Base-by-base conservation (phyloP, 2,888 invertebrate genomes). In the Epirrhoe tristata region DNA sequence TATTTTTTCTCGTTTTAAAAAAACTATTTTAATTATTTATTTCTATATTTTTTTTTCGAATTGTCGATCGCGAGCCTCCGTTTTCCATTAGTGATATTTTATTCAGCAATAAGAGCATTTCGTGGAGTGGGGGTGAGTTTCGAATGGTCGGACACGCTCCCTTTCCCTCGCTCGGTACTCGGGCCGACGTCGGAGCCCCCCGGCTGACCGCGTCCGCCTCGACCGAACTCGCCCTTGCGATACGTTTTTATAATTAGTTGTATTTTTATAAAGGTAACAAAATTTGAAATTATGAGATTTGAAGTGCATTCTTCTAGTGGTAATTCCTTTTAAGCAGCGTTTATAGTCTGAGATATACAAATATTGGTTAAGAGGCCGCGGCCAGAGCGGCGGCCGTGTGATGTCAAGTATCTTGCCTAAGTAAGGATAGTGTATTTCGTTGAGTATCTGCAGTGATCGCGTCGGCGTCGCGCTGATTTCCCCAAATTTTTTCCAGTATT, bases 401-500 rank as follows among this genome's bases (percentile, higher is more conserved):
- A 90, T 91, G 87, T 89, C 86, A 84, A 85, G 81, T 88, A 88
- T 92, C 91, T 91, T 92, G 91, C 91, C 91, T 90, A 89, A 87
- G 86, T 91, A 88, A 90, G 88, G 85, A 90, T 90, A 89, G 87
- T 89, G 83, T 90, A 90, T 90, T 89, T 88, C 84, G 88, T 88
- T 90, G 84, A 84, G 84, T 84, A 80, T 85, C 84, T 82, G 81
- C 81, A 81, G 79, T 82, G 85, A 79, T 83, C 81, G 79, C 48
- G 48, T 79, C 84, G 83, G 82, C 80, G 78, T 79, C 55, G 80
- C 8, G 88, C 91, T 91, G 89, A 91, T 94, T 94, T 95, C 93
- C 93, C 93, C 92, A 93, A 95, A 95, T 94, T 93, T 94, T 95
- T 95, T 94, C 95, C 95, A 95, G 95, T 95, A 95, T 95, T 95